phyloP scores from a whole-genome alignment of 1,140 invertebrate species.

The Drosophila jambulina region DNA sequence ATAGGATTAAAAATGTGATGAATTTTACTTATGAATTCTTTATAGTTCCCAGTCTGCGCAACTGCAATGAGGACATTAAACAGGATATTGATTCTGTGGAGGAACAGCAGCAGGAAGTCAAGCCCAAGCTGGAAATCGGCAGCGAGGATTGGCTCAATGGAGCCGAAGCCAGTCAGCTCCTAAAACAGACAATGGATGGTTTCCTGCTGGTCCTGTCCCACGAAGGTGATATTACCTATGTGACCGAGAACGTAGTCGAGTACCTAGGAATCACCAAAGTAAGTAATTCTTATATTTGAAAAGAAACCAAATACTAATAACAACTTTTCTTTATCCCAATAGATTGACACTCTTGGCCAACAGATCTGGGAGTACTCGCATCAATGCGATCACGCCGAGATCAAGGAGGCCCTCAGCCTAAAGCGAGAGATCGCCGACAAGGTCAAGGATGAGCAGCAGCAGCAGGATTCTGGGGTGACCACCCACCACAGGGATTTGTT shows the following conservation, averaged over 20 bases:
- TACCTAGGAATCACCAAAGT: conserved; percentile 96
- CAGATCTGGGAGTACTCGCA: conserved; percentile 97
- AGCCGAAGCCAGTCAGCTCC: conserved; percentile 59
- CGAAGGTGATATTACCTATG: conserved; percentile 95
- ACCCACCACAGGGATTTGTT: conserved; percentile 88
- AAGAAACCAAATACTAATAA: background rate
- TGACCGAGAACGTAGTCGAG: conserved; percentile 95
- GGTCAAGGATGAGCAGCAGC: conserved; percentile 86
- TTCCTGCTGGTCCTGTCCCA: conserved; percentile 94
- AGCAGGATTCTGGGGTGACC: conserved; percentile 74
- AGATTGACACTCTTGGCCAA: conserved; percentile 97
- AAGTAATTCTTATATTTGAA: conserved; percentile 8
- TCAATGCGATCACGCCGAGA: conserved; percentile 97
- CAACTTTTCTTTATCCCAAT: conserved; percentile 43
- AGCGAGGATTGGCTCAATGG: conserved; percentile 66
- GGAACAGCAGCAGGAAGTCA: conserved; percentile 17
- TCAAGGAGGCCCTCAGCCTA: conserved; percentile 90
- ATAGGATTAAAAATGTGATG: too few species aligned
- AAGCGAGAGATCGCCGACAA: conserved; percentile 69
- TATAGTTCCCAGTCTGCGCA: conserved; percentile 51
- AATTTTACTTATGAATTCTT: conserved; percentile 61
- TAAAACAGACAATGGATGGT: conserved; percentile 91
- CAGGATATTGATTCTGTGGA: conserved; percentile 34
- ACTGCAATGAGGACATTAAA: conserved; percentile 44
- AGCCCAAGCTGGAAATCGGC: conserved; percentile 61